Conservation (phyloP, 2,797 vertebrate species). For the Mus spretus region DNA sequence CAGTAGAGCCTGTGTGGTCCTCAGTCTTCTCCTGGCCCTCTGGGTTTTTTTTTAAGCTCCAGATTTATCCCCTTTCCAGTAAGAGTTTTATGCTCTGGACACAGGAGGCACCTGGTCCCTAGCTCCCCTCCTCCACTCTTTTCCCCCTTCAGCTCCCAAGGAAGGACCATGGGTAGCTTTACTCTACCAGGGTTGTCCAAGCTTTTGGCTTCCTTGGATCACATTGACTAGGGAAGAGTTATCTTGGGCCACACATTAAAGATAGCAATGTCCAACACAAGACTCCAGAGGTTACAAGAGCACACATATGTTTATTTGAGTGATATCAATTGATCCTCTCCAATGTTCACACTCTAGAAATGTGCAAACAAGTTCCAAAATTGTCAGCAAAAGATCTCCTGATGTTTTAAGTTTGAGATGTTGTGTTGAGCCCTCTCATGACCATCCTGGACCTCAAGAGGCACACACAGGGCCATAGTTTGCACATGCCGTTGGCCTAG, state of each 20-base stretch:
- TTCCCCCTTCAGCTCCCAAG: neutral
- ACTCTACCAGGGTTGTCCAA: neutral
- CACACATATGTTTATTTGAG: neutral
- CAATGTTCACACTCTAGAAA: neutral
- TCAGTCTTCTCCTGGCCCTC: neutral
- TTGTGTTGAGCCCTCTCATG: neutral
- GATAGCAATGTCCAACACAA: neutral
- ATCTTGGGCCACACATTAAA: neutral
- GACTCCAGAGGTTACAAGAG: neutral
- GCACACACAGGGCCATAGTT: neutral
- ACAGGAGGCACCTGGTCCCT: rapidly evolving
- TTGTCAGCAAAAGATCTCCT: neutral
- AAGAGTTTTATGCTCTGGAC: neutral
- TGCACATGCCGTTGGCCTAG: neutral
- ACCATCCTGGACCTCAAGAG: neutral
- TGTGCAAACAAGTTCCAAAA: neutral
- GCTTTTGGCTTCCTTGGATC: neutral
- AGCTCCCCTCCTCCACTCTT: neutral
- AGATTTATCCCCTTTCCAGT: neutral
- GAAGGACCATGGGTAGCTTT: rapidly evolving
- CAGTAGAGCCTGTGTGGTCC: no score
- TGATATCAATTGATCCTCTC: neutral
- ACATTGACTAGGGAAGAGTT: neutral
- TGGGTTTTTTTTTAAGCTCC: neutral
- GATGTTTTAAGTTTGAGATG: neutral